These are phyloP conservation scores for Acromyrmex echinatior DNA, from an alignment of 1,140 invertebrate species.

Conservation along the genomic window DNA sequence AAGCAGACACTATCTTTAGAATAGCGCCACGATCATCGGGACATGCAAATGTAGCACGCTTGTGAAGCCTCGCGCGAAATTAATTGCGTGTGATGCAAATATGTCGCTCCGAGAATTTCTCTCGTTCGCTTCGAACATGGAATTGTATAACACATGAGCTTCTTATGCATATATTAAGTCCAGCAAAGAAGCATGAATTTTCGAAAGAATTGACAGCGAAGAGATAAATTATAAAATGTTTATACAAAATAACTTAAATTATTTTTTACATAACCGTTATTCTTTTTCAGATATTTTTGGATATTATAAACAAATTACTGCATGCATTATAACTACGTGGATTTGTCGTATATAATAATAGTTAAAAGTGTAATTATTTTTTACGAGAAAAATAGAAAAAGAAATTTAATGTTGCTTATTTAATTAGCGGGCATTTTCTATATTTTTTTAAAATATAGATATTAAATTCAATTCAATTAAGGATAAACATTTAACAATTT, in stretches of 20 bases:
- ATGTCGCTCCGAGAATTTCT: slow-evolving; percentile 43
- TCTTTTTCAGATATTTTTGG: too few species aligned
- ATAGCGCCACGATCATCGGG: slow-evolving; percentile 69
- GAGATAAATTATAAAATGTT: not conserved
- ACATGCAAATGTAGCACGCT: slow-evolving; percentile 75
- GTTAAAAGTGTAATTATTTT: not conserved
- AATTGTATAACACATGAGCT: slow-evolving; percentile 48
- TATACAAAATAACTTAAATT: not conserved
- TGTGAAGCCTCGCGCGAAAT: slow-evolving; percentile 71
- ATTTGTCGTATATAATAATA: not conserved
- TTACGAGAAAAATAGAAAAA: not conserved
- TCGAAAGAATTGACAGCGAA: not conserved
- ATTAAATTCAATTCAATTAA: not conserved
- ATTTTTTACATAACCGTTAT: too few species aligned
- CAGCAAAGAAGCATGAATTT: not conserved
- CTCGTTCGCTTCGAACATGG: slow-evolving; percentile 6
- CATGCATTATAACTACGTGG: not conserved
- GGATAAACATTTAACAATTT: not conserved
- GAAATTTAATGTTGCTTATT: not conserved
- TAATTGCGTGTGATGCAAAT: slow-evolving; percentile 76
- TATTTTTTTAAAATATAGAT: not conserved
- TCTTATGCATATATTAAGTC: not conserved
- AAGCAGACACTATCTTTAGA: slow-evolving; percentile 73
- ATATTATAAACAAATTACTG: not conserved
- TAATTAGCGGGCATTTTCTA: not conserved